Evolutionary conservation across 2,113 vertebrate genomes (phyloP).

Genomic region (Corvus hawaiiensis): DNA sequence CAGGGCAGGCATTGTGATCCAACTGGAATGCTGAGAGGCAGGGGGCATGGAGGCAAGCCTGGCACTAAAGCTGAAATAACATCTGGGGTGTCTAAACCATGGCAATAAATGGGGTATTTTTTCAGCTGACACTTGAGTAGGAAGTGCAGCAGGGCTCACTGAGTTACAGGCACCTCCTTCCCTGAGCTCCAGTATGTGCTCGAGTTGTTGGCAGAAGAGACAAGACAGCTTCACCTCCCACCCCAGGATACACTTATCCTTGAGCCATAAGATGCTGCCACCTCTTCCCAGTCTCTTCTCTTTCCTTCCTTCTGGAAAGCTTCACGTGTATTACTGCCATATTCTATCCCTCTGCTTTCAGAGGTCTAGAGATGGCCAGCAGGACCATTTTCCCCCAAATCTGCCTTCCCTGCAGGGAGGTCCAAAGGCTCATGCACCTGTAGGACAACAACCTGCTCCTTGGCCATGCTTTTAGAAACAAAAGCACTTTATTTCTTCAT

Average conservation of each 20-base stretch:
- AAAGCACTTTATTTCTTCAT: neutral
- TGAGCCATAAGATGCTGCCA: accelerated
- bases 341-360: neutral
- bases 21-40: neutral
- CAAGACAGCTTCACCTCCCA: neutral
- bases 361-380: neutral
- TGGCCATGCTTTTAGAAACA: neutral
- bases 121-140: neutral
- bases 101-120: neutral
- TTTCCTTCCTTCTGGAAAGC: neutral
- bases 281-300: neutral
- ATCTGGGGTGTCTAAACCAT: neutral
- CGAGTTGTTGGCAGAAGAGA: neutral
- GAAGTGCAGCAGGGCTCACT: accelerated
- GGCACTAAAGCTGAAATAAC: neutral
- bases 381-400: neutral
- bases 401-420: accelerated
- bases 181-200: neutral
- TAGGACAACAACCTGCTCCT: neutral
- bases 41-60: neutral
- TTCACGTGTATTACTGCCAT: neutral
- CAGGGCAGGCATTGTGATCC: neutral
- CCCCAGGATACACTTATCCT: accelerated
- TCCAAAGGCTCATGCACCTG: neutral
- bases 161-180: neutral